Conservation (phyloP, 2,888 invertebrate species). For the Rhimphoctona megacephalus region DNA sequence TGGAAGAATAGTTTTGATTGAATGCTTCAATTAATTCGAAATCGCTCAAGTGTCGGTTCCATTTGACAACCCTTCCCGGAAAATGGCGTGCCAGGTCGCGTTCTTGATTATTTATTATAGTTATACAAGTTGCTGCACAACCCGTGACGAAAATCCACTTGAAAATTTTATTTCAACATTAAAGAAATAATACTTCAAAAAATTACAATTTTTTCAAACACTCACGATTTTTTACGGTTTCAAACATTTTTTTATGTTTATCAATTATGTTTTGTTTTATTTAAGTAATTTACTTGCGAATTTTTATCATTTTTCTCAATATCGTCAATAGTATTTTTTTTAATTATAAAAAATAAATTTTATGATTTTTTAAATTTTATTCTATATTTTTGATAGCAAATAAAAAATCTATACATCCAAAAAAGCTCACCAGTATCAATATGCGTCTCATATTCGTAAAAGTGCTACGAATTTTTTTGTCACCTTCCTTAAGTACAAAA, state of each 20-base stretch:
- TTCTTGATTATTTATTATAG: slow-evolving; percentile 53
- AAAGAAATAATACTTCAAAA: neutral
- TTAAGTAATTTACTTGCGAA: neutral
- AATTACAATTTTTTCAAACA: slow-evolving; percentile 27
- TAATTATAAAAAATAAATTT: neutral
- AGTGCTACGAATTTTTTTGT: neutral
- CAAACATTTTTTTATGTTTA: neutral
- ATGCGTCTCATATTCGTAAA: slow-evolving; percentile 39
- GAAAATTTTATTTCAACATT: neutral
- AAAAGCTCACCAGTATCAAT: slow-evolving; percentile 50
- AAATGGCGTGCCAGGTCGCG: slow-evolving; percentile 8
- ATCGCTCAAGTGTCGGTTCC: slow-evolving; percentile 66
- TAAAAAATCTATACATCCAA: neutral
- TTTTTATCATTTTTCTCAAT: neutral
- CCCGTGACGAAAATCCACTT: slow-evolving; percentile 61
- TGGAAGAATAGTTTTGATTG: slow-evolving; percentile 67
- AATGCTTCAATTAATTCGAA: slow-evolving; percentile 74
- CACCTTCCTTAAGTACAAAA: slow-evolving; percentile 24
- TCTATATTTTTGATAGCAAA: neutral
- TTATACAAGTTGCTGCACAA: slow-evolving; percentile 68
- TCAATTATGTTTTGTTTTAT: neutral
- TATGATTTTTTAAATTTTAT: neutral
- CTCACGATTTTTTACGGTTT: neutral
- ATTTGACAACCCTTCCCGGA: slow-evolving; percentile 72
- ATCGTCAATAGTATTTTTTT: neutral